Conservation (phyloP, 2,888 invertebrate species). For the Hofmannophila pseudospretella region DNA sequence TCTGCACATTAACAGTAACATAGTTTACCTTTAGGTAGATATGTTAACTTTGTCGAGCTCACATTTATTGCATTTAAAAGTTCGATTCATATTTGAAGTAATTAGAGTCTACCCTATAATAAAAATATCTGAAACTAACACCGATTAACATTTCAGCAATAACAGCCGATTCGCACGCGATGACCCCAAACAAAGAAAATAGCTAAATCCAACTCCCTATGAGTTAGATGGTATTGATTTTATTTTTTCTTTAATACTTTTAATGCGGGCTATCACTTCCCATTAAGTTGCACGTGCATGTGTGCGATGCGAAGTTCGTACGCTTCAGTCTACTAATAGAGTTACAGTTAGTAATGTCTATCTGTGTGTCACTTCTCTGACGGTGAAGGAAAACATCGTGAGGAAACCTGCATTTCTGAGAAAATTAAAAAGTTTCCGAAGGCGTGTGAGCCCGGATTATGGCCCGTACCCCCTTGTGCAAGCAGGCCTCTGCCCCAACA, state of each 20-base stretch:
- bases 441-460: too few species aligned
- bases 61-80: too few species aligned
- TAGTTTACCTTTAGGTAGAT: too few species aligned
- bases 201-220: conserved; percentile 50
- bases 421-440: too few species aligned
- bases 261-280: conserved; percentile 58
- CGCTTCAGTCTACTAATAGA: background rate
- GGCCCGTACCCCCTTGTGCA: too few species aligned
- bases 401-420: too few species aligned
- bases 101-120: conserved; percentile 47
- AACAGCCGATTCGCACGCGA: conserved; percentile 58
- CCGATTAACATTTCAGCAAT: conserved; percentile 69
- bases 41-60: too few species aligned
- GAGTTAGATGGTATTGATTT: conserved; percentile 50
- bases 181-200: conserved; percentile 58
- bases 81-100: conserved; percentile 34
- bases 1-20: too few species aligned
- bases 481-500: too few species aligned
- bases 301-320: background rate
- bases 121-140: conserved; percentile 52
- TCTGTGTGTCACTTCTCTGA: too few species aligned
- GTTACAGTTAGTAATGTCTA: too few species aligned
- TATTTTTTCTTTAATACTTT: conserved; percentile 57
- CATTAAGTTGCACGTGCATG: conserved; percentile 34
- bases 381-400: too few species aligned